Conservation (phyloP, 2,797 vertebrate species). For the Anas georgica region DNA sequence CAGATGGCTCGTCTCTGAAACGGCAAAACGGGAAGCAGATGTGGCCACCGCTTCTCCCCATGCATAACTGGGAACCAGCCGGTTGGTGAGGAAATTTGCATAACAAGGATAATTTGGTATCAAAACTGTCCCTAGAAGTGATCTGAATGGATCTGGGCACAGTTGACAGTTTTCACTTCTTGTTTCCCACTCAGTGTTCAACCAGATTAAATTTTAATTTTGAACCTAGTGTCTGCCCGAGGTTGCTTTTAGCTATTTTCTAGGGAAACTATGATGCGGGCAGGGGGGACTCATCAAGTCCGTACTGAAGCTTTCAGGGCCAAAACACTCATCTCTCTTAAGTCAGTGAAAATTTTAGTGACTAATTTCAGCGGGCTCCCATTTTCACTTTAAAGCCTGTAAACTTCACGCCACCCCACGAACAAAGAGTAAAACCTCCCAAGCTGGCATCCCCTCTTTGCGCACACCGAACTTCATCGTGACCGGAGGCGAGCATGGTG, state of each 20-base stretch:
- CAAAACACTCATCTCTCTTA: neutral
- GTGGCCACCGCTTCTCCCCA: conserved; percentile 82
- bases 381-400: neutral
- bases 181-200: conserved; percentile 78
- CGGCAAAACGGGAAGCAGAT: conserved; percentile 92
- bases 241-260: neutral
- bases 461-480: accelerated
- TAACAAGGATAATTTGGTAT: conserved; percentile 92
- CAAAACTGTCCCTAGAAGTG: conserved; percentile 79
- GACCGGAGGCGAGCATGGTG: accelerated
- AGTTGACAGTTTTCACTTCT: conserved; percentile 91
- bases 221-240: conserved; percentile 15
- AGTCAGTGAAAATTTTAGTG: neutral
- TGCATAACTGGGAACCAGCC: conserved; percentile 88
- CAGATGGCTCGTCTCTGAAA: conserved; percentile 88
- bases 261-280: neutral
- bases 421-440: neutral
- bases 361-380: neutral
- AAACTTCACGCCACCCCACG: neutral
- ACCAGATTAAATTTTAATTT: conserved; percentile 47
- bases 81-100: conserved; percentile 91
- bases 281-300: accelerated
- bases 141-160: conserved; percentile 84
- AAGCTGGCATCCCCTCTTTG: neutral
- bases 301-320: neutral